Percentiles rank a stretch among this genome's conserved stretches.
Evolutionary conservation across 2,797 vertebrate genomes (phyloP).

Genomic region (Pseudochirops corinnae): DNA sequence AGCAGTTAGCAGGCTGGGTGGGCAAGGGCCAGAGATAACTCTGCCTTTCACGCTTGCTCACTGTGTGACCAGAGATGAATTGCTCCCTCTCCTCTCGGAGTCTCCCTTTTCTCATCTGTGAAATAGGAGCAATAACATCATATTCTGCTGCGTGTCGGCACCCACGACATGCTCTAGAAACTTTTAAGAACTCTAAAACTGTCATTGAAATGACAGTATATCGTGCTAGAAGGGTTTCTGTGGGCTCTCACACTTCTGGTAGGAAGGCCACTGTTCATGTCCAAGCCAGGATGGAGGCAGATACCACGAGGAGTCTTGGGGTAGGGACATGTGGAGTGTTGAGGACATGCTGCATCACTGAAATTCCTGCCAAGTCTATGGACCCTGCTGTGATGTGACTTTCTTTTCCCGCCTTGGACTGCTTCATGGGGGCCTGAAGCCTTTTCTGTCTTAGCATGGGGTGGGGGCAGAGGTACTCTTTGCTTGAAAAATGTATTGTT

Average conservation of each 20-base stretch:
- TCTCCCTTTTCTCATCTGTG: not conserved
- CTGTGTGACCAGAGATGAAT: not conserved
- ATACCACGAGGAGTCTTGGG: not conserved
- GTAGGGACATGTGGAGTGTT: not conserved
- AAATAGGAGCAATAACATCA: not conserved
- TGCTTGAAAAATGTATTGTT: not conserved
- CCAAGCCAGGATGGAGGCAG: not conserved
- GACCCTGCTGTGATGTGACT: not conserved
- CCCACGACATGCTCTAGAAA: not conserved
- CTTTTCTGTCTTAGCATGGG: not conserved
- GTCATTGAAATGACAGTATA: not conserved
- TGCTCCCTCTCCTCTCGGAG: not conserved
- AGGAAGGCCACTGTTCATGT: not conserved
- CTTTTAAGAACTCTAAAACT: not conserved
- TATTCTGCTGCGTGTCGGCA: not conserved
- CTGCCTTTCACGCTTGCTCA: not conserved
- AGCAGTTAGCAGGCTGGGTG: too few species aligned
- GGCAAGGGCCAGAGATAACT: not conserved
- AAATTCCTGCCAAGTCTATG: not conserved
- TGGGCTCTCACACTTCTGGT: not conserved
- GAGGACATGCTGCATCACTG: not conserved
- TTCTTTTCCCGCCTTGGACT: not conserved
- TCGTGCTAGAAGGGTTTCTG: not conserved
- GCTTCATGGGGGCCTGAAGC: not conserved
- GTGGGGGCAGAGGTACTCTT: too few species aligned